Percentiles rank a stretch among this genome's conserved stretches.
phyloP scores from a whole-genome alignment of 2,888 invertebrate species.

The Scaeva pyrastri region DNA sequence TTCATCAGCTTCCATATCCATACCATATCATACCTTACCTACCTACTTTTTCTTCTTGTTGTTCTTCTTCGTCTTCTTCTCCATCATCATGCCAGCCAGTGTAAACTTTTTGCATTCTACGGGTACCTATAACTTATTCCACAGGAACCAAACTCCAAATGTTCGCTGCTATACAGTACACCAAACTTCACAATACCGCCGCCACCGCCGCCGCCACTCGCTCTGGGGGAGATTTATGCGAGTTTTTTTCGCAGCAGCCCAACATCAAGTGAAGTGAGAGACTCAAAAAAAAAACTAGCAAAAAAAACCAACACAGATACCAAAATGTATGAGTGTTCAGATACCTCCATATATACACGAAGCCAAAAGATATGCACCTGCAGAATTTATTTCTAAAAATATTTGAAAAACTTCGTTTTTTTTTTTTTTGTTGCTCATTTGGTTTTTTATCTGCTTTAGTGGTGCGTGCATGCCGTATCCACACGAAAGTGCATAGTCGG shows the following conservation, averaged over 20 bases:
- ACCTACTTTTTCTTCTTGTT: not conserved
- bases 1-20: conserved; percentile 55
- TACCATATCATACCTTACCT: conserved; percentile 31
- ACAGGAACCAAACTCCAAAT: conserved; percentile 60
- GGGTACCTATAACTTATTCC: conserved; percentile 38
- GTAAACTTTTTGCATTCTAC: conserved; percentile 11
- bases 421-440: conserved; percentile 55
- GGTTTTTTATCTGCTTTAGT: conserved; percentile 38
- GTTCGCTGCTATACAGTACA: conserved; percentile 38
- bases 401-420: conserved; percentile 67
- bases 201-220: conserved; percentile 38
- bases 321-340: conserved; percentile 24
- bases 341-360: conserved; percentile 59
- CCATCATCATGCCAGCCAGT: conserved; percentile 14
- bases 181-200: conserved; percentile 31
- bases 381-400: conserved; percentile 76
- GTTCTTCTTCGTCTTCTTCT: conserved; percentile 16
- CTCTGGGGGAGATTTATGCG: conserved; percentile 74
- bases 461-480: conserved; percentile 57
- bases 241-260: conserved; percentile 66
- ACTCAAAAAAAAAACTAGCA: conserved; percentile 61
- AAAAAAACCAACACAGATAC: conserved; percentile 32
- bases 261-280: conserved; percentile 69
- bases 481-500: conserved; percentile 24
- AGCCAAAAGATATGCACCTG: conserved; percentile 76